Conservation (phyloP, 2,113 vertebrate species). For the Otolemur garnettii region DNA sequence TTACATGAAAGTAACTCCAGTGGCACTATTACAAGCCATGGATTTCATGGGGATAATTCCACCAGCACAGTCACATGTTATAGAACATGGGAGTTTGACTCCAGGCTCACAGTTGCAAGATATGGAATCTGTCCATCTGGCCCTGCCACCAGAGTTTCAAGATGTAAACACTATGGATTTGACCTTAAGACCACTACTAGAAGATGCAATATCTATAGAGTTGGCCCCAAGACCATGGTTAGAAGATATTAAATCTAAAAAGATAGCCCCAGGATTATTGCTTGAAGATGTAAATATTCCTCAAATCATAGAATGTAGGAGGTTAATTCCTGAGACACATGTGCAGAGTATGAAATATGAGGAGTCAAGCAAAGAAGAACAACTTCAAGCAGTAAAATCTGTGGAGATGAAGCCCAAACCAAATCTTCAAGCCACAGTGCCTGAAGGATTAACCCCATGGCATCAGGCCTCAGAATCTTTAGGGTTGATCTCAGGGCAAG, state of each 20-base stretch:
- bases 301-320: slow-evolving; percentile 43
- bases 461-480: slow-evolving; percentile 40
- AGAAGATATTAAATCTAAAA: slow-evolving; percentile 45
- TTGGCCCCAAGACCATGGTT: background rate
- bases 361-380: background rate
- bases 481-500: background rate
- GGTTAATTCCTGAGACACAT: slow-evolving; percentile 30
- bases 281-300: slow-evolving; percentile 40
- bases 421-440: background rate
- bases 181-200: background rate
- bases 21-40: slow-evolving; percentile 66
- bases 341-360: slow-evolving; percentile 21
- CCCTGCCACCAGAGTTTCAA: slow-evolving; percentile 30
- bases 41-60: slow-evolving; percentile 56
- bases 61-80: slow-evolving; percentile 23
- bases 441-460: background rate
- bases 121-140: slow-evolving; percentile 32
- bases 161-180: slow-evolving; percentile 35
- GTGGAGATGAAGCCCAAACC: background rate
- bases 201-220: slow-evolving; percentile 45
- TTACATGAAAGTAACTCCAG: slow-evolving; percentile 62
- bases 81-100: slow-evolving; percentile 1
- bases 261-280: background rate
- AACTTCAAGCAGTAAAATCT: slow-evolving; percentile 45
- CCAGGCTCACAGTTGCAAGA: slow-evolving; percentile 56